Base-by-base conservation (phyloP, 1,140 invertebrate genomes). In the Nasonia vitripennis region DNA sequence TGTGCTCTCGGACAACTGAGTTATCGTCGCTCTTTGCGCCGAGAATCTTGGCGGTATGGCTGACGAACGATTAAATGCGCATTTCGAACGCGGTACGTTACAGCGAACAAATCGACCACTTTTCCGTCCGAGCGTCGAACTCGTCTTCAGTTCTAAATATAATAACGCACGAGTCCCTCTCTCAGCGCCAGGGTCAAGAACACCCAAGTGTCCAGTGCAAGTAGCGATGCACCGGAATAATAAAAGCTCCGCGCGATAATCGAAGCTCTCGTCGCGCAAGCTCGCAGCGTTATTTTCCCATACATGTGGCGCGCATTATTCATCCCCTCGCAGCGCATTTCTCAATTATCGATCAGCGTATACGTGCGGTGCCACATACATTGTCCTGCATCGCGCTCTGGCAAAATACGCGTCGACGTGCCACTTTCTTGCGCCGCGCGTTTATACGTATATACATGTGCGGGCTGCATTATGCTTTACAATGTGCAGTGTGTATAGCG, bases 341-440 rank as follows among this genome's bases (percentile, higher is more conserved):
- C 78, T 68, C 78, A 67, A 79, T 79, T 79, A 79, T 79, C 78
- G 78, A 79, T 79, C 31, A 4, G n/a, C 7, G 45, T 12, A n/a
- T 55, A 20, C 20, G 12, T 45, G 31, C 14, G 27, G 27, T 27
- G 27, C 27, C 27, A 27, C 27, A 67, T 12, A 67, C 41, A 12
- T 14, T 45, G 41, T 41, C 71, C 0, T 23, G 75, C 45, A 78
- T 34, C n/a, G 17, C n/a, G 6, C 27, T 27, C 27, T 27, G 48
- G 11, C 10, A 31, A 79, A 12, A 67, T 67, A 79, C 14, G 27
- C 75, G 75, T 20, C 37, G 75, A 78, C 75, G 41, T 74, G 71
- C 2, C 67, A 68, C 20, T 68, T 68, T 68, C n/a, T 68, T 23
- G 67, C 6, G 48, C 2, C 14, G 48, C 48, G 48, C 48, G 45